These are phyloP conservation scores for Panulirus ornatus DNA, from an alignment of 1,140 invertebrate genomes.

Conservation along the genomic window DNA sequence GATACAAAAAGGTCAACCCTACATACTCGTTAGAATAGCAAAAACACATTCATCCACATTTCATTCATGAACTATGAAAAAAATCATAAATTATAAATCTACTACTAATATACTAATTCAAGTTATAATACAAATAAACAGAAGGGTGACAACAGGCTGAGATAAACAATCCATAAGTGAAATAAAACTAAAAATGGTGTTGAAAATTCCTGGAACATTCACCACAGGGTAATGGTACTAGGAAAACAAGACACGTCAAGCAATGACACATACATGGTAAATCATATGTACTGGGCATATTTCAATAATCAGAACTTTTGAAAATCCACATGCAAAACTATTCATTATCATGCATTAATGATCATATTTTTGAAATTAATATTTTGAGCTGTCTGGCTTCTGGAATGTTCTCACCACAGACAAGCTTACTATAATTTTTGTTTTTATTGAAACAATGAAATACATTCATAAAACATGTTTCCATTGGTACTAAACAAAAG, in stretches of 20 bases:
- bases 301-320: neutral
- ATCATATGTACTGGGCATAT: neutral
- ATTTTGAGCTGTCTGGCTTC: neutral
- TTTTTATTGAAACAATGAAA: neutral
- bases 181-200: neutral
- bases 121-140: neutral
- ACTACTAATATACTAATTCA: conserved; percentile 1
- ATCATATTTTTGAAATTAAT: neutral
- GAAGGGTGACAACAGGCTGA: neutral
- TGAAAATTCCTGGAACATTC: neutral
- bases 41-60: conserved; percentile 34
- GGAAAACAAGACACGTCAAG: neutral
- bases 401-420: neutral
- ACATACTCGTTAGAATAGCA: conserved; percentile 25
- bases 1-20: conserved; percentile 43
- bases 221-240: conserved; percentile 4
- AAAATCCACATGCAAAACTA: neutral
- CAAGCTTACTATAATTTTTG: neutral
- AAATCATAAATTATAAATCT: neutral
- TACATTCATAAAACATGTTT: neutral
- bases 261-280: neutral
- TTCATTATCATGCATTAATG: neutral
- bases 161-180: neutral
- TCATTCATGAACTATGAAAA: conserved; percentile 21
- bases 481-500: neutral